Percentiles rank a stretch among this genome's conserved stretches.
phyloP scores from a whole-genome alignment of 2,113 vertebrate genomes.

The Colinus virginianus region DNA sequence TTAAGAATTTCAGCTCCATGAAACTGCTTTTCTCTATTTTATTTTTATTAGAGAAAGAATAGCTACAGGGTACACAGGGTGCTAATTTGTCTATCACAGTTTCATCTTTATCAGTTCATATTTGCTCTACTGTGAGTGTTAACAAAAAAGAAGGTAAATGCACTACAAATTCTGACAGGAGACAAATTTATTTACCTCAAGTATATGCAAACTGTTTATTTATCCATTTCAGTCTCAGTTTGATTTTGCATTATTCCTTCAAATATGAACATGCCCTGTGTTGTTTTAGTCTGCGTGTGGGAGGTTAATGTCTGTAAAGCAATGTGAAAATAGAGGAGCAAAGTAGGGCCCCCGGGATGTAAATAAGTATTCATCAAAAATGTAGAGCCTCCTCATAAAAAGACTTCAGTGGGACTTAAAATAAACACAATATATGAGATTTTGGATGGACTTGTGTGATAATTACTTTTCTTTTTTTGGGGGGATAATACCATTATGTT shows the following conservation, averaged over 20 bases:
- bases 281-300: neutral
- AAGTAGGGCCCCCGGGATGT: neutral
- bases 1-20: neutral
- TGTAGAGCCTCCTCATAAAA: neutral
- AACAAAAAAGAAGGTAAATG: neutral
- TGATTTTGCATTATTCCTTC: constrained; percentile 4
- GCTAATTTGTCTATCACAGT: neutral
- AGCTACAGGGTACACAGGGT: neutral
- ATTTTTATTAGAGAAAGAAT: neutral
- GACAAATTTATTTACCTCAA: constrained; percentile 26
- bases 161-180: neutral
- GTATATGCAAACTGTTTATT: constrained; percentile 1
- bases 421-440: neutral
- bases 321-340: constrained; percentile 5
- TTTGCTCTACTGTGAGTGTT: neutral
- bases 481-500: neutral
- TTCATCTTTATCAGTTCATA: neutral
- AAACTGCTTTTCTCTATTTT: neutral
- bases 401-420: neutral
- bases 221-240: constrained; percentile 1
- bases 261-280: neutral
- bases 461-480: constrained; percentile 17
- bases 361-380: neutral
- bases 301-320: neutral
- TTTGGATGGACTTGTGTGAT: neutral